A percentile compares a stretch with the other conserved stretches of the same genome.
These are phyloP conservation scores for Drosophila tripunctata DNA, from an alignment of 2,888 invertebrate genomes.

Conservation along the genomic window DNA sequence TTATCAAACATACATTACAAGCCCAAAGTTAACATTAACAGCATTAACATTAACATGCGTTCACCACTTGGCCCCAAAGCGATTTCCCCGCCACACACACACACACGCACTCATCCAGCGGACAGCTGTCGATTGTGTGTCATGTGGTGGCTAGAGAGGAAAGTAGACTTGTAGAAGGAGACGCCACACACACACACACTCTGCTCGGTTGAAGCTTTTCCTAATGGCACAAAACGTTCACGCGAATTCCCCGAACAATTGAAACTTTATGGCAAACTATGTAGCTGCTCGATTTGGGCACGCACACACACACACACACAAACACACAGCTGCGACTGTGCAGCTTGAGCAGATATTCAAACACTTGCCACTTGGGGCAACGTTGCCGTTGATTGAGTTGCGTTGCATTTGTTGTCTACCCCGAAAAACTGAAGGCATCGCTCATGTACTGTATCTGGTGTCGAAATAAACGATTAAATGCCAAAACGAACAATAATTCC, in stretches of 20 bases:
- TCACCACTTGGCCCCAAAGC: neutral
- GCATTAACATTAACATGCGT: slow-evolving; percentile 62
- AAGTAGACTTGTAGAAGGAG: neutral
- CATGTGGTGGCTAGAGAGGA: slow-evolving; percentile 4
- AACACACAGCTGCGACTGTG: neutral
- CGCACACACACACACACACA: slow-evolving; percentile 11
- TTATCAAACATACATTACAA: slow-evolving; percentile 76
- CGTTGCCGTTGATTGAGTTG: slow-evolving; percentile 55
- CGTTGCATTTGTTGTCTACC: slow-evolving; percentile 30
- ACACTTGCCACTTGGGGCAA: slow-evolving; percentile 44
- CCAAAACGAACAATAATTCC: slow-evolving; percentile 57
- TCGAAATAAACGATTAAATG: slow-evolving; percentile 64
- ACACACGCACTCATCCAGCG: neutral
- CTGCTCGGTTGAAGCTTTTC: slow-evolving; percentile 25
- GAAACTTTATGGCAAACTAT: slow-evolving; percentile 62
- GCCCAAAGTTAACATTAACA: slow-evolving; percentile 74
- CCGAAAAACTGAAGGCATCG: slow-evolving; percentile 1
- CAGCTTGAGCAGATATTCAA: neutral
- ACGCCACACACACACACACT: slow-evolving; percentile 10
- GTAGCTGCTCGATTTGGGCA: slow-evolving; percentile 10
- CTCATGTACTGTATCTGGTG: slow-evolving; percentile 36
- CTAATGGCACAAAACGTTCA: slow-evolving; percentile 68
- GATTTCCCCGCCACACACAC: neutral
- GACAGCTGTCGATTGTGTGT: slow-evolving; percentile 34
- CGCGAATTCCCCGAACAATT: slow-evolving; percentile 69